A percentile compares a stretch with the other conserved stretches of the same genome.
Conservation (phyloP, 2,113 vertebrate species). For the Cyphomyrus discorhynchus region DNA sequence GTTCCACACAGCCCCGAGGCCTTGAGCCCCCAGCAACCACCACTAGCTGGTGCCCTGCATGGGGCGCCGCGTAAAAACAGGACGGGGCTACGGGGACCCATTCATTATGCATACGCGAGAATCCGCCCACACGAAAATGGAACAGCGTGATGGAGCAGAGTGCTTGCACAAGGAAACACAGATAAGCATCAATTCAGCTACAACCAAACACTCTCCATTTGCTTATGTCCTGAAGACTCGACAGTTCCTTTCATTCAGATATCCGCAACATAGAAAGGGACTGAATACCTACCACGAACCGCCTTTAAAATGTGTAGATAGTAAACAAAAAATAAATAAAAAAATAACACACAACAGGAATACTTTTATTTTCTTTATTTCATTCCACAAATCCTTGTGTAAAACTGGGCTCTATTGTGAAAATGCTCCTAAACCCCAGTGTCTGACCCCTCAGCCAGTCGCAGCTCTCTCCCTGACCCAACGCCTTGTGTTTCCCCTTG, state of each 20-base stretch:
- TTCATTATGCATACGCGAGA: slow-evolving; percentile 8
- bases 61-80: background rate
- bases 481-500: background rate
- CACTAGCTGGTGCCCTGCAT: background rate
- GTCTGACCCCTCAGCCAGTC: background rate
- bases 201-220: background rate
- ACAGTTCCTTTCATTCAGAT: background rate
- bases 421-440: background rate
- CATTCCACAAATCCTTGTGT: background rate
- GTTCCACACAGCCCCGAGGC: background rate
- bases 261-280: background rate
- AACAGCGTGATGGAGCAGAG: background rate
- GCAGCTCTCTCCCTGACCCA: background rate
- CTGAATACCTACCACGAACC: background rate
- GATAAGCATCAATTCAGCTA: background rate
- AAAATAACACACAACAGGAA: background rate
- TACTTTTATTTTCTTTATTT: background rate
- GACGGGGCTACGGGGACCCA: background rate
- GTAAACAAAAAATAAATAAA: background rate
- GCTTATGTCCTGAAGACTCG: background rate
- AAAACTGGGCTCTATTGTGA: background rate
- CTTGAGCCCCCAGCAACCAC: background rate
- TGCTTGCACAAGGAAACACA: background rate
- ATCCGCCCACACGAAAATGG: background rate
- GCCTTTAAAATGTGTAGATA: background rate